These are phyloP conservation scores for Ptilonorhynchus violaceus DNA, from an alignment of 2,113 vertebrate genomes.

Conservation along the genomic window DNA sequence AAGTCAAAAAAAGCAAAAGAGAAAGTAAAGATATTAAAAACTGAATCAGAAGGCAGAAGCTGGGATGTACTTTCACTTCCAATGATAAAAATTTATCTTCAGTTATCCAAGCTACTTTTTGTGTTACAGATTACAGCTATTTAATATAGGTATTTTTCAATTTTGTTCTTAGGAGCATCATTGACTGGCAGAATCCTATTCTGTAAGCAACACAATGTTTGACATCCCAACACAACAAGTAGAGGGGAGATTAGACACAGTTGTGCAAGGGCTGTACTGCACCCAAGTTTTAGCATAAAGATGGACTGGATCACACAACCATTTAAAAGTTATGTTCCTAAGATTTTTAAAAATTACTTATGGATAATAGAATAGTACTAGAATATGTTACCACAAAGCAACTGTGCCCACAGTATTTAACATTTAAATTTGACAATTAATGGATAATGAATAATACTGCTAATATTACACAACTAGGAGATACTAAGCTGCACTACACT, in stretches of 20 bases:
- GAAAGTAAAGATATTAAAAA: background rate
- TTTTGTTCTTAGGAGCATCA: background rate
- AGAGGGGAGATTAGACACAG: background rate
- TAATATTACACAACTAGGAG: background rate
- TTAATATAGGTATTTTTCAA: background rate
- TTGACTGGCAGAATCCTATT: background rate
- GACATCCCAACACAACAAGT: background rate
- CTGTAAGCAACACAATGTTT: background rate
- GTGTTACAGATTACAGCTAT: background rate
- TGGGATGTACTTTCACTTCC: background rate
- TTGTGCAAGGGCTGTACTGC: background rate
- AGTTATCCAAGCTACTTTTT: background rate
- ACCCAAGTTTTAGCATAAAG: background rate
- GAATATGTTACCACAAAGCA: background rate
- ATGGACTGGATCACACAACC: background rate
- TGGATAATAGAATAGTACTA: rapidly evolving
- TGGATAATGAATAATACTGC: background rate
- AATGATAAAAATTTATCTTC: background rate
- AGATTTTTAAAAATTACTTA: background rate
- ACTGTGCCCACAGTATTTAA: background rate
- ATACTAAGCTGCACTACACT: background rate
- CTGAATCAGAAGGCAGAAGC: background rate
- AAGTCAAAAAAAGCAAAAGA: background rate
- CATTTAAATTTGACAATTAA: background rate
- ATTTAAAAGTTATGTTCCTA: background rate